These are phyloP conservation scores for Drosophila subsilvestris DNA, from an alignment of 2,888 invertebrate genomes.

Conservation along the genomic window DNA sequence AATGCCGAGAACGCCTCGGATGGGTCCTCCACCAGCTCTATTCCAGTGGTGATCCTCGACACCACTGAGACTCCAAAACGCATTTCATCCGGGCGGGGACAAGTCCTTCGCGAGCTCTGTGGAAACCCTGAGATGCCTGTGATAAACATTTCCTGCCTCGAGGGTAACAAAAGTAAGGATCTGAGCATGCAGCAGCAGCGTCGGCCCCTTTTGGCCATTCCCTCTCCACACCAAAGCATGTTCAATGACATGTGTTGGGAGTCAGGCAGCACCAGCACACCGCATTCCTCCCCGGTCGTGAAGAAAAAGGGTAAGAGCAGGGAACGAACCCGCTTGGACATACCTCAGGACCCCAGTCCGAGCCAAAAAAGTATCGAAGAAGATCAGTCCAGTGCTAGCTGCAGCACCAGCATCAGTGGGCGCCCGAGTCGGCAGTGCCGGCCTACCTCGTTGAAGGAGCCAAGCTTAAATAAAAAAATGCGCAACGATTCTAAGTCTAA, in stretches of 20 bases:
- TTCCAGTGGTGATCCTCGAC: background rate
- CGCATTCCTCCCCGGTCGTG: background rate
- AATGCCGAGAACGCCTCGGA: background rate
- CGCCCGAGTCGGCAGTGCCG: slow-evolving; percentile 51
- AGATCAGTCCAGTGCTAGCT: background rate
- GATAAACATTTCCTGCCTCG: background rate
- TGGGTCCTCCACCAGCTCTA: background rate
- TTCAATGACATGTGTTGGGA: background rate
- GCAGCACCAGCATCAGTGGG: background rate
- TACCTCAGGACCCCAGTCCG: background rate
- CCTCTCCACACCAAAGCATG: background rate
- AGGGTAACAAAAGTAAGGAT: background rate
- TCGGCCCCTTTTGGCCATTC: background rate
- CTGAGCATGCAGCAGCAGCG: background rate
- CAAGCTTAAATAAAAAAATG: slow-evolving; percentile 16
- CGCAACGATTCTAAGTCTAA: slow-evolving; percentile 28
- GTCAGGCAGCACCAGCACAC: background rate
- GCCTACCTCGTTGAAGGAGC: slow-evolving; percentile 48
- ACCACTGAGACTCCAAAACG: too few relatives aligned
- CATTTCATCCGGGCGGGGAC: too few relatives aligned
- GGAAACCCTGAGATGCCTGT: background rate
- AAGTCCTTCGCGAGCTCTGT: too few relatives aligned
- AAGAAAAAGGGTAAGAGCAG: too few relatives aligned
- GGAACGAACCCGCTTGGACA: too few relatives aligned
- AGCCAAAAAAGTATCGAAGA: background rate